A percentile compares a stretch with the other conserved stretches of the same genome.
Evolutionary conservation across 2,888 invertebrate species (phyloP).

Genomic region (Baronia brevicornis): DNA sequence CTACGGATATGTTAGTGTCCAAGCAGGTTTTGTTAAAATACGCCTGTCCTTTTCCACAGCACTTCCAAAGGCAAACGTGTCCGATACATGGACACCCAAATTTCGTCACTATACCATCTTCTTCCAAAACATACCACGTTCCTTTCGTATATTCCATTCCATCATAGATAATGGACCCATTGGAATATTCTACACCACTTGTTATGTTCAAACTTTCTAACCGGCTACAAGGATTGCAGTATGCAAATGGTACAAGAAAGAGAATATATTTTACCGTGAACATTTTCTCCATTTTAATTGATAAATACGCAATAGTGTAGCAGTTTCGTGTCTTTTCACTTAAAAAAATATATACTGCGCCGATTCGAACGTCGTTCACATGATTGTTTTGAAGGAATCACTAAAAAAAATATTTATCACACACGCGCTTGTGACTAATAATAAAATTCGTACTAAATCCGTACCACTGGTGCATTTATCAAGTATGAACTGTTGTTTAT

Average conservation of each 20-base stretch:
- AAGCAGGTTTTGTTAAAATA: conserved; percentile 34
- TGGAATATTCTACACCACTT: conserved; percentile 32
- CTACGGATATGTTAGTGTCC: conserved; percentile 28
- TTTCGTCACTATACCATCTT: conserved; percentile 26
- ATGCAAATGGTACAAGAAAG: conserved; percentile 22
- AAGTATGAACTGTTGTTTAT: conserved; percentile 45
- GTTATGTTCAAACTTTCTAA: conserved; percentile 54
- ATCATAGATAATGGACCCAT: conserved; percentile 43
- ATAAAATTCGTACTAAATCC: conserved; percentile 29
- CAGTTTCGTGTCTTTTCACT: too few species aligned
- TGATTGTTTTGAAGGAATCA: too few species aligned
- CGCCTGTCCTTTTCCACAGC: conserved; percentile 39
- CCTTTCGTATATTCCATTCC: conserved; percentile 42
- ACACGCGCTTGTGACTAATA: conserved; percentile 29
- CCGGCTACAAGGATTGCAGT: conserved; percentile 38
- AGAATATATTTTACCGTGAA: conserved; percentile 22
- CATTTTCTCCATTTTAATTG: conserved; percentile 24
- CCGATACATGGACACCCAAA: conserved; percentile 58
- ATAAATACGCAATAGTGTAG: too few species aligned
- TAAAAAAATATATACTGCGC: too few species aligned
- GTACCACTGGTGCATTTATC: conserved; percentile 35
- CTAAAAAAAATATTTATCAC: conserved; percentile 11
- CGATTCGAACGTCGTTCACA: too few species aligned
- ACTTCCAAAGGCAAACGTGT: conserved; percentile 52
- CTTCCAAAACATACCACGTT: conserved; percentile 42